These are phyloP conservation scores for Vulpes lagopus DNA, from an alignment of 2,113 vertebrate genomes.

Conservation along the genomic window DNA sequence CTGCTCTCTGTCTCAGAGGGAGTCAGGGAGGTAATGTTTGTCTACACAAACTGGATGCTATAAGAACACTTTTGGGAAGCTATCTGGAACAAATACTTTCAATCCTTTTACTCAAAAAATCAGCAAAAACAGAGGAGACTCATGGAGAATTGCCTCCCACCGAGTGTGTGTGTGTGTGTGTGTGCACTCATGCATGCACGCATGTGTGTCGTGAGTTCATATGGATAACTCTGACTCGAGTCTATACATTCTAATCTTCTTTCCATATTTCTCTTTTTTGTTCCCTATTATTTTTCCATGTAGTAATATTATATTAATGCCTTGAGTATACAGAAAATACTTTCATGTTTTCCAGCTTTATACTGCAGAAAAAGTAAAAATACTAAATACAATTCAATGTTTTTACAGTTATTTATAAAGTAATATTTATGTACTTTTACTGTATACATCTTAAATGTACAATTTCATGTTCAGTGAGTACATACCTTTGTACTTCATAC, in stretches of 20 bases:
- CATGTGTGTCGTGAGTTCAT: not conserved
- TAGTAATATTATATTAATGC: not conserved
- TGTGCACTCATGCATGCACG: not conserved
- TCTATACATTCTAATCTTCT: not conserved
- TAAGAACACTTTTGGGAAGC: not conserved
- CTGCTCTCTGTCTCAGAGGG: not conserved
- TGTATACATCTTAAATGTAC: not conserved
- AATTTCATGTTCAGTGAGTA: not conserved
- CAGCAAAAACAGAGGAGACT: not conserved
- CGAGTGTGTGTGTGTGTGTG: not conserved
- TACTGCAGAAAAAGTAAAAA: not conserved
- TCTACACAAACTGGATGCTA: not conserved
- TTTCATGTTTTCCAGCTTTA: not conserved
- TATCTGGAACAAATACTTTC: not conserved
- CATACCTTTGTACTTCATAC: not conserved
- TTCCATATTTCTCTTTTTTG: not conserved
- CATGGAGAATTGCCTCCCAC: no score
- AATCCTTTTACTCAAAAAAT: not conserved
- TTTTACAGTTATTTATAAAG: not conserved
- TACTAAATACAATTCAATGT: not conserved
- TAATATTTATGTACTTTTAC: not conserved
- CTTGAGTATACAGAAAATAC: not conserved
- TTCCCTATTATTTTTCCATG: not conserved
- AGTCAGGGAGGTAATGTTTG: not conserved
- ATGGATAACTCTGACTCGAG: not conserved